phyloP scores from a whole-genome alignment of 2,888 invertebrate genomes.

The Choreutis nemorana region DNA sequence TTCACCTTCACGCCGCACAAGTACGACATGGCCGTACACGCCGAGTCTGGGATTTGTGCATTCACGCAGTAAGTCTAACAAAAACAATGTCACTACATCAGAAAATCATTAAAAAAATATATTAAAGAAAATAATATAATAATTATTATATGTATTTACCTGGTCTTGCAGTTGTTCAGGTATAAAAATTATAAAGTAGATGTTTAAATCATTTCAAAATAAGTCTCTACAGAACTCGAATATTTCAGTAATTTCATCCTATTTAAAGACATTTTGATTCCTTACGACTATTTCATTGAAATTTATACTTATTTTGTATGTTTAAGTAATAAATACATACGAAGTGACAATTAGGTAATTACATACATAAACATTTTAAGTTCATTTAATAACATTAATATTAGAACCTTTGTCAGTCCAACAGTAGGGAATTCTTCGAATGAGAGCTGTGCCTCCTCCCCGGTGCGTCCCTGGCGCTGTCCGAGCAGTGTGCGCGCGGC shows the following conservation, averaged over 20 bases:
- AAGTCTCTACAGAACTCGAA: too few species aligned
- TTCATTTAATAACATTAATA: neutral
- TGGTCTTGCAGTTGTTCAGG: neutral
- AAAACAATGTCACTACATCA: too few species aligned
- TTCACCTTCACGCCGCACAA: constrained; percentile 73
- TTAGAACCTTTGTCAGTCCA: constrained; percentile 33
- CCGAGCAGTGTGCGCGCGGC: constrained; percentile 68
- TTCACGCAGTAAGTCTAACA: constrained; percentile 65
- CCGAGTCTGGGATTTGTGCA: constrained; percentile 73
- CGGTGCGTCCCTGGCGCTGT: constrained; percentile 48
- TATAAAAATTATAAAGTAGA: neutral
- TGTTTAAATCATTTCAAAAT: neutral
- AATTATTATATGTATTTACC: too few species aligned
- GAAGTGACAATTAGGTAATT: neutral
- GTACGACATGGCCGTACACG: constrained; percentile 74
- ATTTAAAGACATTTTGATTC: too few species aligned
- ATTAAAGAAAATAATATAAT: too few species aligned
- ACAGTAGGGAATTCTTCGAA: constrained; percentile 70
- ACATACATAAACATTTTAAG: neutral
- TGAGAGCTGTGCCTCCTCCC: constrained; percentile 64
- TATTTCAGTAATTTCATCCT: too few species aligned
- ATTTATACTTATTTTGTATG: too few species aligned
- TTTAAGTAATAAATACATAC: neutral
- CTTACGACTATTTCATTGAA: too few species aligned
- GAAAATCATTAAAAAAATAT: too few species aligned